Evolutionary conservation across 2,113 vertebrate genomes (phyloP), one percentile per base, ranked within the genome.

Genomic region (Tyrannus savana): DNA sequence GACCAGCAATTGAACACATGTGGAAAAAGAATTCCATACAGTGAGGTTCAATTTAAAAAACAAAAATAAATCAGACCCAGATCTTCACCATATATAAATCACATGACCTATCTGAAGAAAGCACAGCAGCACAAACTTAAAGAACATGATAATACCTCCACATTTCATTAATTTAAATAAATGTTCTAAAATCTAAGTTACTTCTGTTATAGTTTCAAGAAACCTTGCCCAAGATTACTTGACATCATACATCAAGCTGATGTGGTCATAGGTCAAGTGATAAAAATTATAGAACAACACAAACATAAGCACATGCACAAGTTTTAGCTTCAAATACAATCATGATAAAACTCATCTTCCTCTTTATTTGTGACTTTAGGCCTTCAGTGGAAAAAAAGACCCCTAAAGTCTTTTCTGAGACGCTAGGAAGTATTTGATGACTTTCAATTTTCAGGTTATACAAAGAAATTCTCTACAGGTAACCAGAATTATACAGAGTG

Each of bases 301-400:
- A 39, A 55, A 76, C 33, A 5, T 19, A 72, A 84, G 6, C 4
- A 15, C 21, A 31, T 10, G 7, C 8, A 35, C 4, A 69, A 55
- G 8, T 2, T 72, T 56, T 41, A 62, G 6, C 11, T 53, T 18
- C 33, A 86, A 86, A 91, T 28, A 31, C 4, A 27, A 19, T 30
- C 4, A 59, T 23, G 5, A 33, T 72, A 56, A 12, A 52, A 47
- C 6, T 67, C 11, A 22, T 66, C 16, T 28, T 80, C 19, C 15
- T 72, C 37, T 87, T 67, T 19, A 30, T 52, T 62, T 67, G 33
- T 81, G 10, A 46, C 11, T 47, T 80, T 22, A 84, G 21, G 6
- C 2, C 21, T 31, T 39, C 41, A 50, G 3, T 12, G 55, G 18
- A 0, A 35, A 25, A 39, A 63, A 28, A 7, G 5, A 18, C 1